Percentiles rank a stretch among this genome's conserved stretches.
Evolutionary conservation across 2,113 vertebrate species (phyloP).

Genomic region (Hypomesus transpacificus): DNA sequence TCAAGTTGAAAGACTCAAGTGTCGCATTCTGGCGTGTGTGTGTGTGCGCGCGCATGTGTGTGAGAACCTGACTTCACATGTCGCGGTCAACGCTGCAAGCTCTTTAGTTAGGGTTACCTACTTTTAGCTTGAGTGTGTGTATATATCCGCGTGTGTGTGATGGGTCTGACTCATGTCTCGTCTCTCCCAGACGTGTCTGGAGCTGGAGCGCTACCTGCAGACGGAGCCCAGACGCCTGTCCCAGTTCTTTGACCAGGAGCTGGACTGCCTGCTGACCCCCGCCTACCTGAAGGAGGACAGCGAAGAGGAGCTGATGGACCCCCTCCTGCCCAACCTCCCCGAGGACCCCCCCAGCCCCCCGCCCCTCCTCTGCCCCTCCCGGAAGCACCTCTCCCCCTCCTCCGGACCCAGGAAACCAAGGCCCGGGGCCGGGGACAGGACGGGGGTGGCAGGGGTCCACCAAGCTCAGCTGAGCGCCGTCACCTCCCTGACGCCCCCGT

Average conservation of each 20-base stretch:
- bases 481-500: constrained; percentile 94
- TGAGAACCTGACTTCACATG: not conserved
- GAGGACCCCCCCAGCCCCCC: constrained; percentile 75
- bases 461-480: constrained; percentile 95
- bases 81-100: no score
- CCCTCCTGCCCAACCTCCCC: constrained; percentile 75
- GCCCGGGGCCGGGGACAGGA: constrained; percentile 30
- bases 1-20: no score
- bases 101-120: no score
- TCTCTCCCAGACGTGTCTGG: constrained; percentile 87
- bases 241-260: constrained; percentile 88
- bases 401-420: constrained; percentile 73
- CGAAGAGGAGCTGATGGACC: constrained; percentile 79
- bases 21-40: not conserved
- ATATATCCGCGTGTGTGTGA: not conserved
- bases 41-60: no score
- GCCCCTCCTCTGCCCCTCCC: constrained; percentile 69
- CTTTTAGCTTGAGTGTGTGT: not conserved
- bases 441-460: constrained; percentile 74
- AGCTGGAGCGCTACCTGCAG: constrained; percentile 96
- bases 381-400: constrained; percentile 74
- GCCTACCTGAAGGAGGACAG: constrained; percentile 76
- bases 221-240: constrained; percentile 92
- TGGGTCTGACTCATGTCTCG: not conserved
- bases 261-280: constrained; percentile 86